Conservation (phyloP, 1,140 invertebrate genomes). For the Polyergus mexicanus region DNA sequence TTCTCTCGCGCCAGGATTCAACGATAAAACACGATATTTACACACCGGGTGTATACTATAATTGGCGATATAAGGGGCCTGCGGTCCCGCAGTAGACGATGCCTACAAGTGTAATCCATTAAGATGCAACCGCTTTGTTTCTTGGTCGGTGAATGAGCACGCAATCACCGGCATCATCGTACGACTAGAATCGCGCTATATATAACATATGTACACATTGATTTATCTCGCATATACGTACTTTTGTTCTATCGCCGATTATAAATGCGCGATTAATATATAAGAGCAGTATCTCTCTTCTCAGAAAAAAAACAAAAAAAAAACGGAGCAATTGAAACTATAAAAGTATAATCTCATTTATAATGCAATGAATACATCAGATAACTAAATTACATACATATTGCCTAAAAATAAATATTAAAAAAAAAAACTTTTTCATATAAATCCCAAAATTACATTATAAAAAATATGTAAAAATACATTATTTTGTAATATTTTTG, state of each 20-base stretch:
- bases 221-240: constrained; percentile 30
- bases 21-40: constrained; percentile 80
- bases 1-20: constrained; percentile 42
- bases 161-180: constrained; percentile 12
- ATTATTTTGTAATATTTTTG: too few relatives aligned
- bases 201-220: constrained; percentile 1
- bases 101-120: constrained; percentile 81
- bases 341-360: background rate
- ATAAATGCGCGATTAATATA: background rate
- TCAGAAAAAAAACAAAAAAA: background rate
- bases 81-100: constrained; percentile 73
- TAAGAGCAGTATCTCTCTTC: background rate
- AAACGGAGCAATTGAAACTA: background rate
- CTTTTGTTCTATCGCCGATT: background rate
- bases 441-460: background rate
- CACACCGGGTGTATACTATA: constrained; percentile 77
- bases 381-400: background rate
- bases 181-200: constrained; percentile 2
- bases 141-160: constrained; percentile 53
- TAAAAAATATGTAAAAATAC: background rate
- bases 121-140: constrained; percentile 77
- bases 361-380: background rate
- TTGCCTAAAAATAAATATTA: too few relatives aligned
- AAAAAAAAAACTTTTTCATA: too few relatives aligned
- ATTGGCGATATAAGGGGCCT: constrained; percentile 76